A percentile compares a stretch with the other conserved stretches of the same genome.
Evolutionary conservation across 2,113 vertebrate genomes (phyloP).

Genomic region (Lontra canadensis): DNA sequence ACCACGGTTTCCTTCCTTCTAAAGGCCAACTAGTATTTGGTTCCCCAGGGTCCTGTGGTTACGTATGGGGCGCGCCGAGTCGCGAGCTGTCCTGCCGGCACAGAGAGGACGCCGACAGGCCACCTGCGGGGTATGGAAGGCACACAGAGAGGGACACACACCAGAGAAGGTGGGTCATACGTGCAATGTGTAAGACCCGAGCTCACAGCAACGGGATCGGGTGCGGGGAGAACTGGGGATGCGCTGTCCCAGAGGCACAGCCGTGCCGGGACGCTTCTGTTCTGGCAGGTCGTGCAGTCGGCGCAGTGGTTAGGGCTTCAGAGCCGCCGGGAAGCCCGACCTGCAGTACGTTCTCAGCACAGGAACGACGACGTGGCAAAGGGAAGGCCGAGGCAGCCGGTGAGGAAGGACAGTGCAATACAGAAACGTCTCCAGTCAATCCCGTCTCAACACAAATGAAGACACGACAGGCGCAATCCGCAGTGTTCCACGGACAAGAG

Average conservation of each 20-base stretch:
- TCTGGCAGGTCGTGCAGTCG: accelerated
- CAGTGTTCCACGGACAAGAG: not conserved
- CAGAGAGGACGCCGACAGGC: no score
- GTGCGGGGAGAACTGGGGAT: not conserved
- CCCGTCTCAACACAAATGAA: not conserved
- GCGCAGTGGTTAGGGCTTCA: not conserved
- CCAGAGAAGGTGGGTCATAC: no score
- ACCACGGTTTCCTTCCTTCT: not conserved
- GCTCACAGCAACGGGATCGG: not conserved
- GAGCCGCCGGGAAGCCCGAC: accelerated
- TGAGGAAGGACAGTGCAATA: no score
- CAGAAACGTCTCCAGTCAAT: not conserved
- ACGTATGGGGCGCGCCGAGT: not conserved
- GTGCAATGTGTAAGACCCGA: not conserved
- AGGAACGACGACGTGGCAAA: no score
- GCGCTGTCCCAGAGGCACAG: not conserved
- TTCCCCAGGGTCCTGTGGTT: not conserved
- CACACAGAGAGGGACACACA: no score
- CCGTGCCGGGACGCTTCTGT: not conserved
- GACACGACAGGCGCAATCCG: not conserved
- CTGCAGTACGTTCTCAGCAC: no score
- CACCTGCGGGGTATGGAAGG: no score
- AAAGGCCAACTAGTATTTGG: not conserved
- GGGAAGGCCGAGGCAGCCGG: no score
- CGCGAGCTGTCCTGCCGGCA: no score